Base-by-base conservation (phyloP, 2,888 invertebrate genomes). In the Ischnus inquisitorius region DNA sequence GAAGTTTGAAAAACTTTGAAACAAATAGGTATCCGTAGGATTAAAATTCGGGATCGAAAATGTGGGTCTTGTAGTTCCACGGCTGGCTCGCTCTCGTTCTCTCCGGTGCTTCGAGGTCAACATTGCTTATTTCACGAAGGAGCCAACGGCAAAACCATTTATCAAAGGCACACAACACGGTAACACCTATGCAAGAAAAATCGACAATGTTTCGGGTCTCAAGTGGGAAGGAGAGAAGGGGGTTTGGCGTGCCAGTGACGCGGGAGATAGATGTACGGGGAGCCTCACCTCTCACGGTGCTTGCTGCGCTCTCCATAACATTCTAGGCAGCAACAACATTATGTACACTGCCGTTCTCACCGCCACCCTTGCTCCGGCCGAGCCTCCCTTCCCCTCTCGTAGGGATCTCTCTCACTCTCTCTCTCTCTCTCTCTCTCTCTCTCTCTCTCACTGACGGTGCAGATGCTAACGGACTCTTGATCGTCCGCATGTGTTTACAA, bases 161-260 rank as follows among this genome's bases (percentile, higher is more conserved):
- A 90, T 90, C 90, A 90, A 90, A 90, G 88, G 60, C 46, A 60
- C 72, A 60, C 57, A n/a, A 72, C 46, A 72, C 69, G 46, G 75
- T 86, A 89, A 89, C 88, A 89, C 88, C 89, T 90, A 90, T 90
- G 90, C 90, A 89, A 90, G 90, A 90, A 90, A 90, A 90, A 90
- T 90, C 90, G 90, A 90, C 89, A 88, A 89, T 90, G 90, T 90
- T 90, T 90, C 88, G 88, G 88, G 88, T 86, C 85, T 79, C 77
- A 78, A 86, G 87, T 83, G 84, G 85, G 84, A 88, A 83, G 86
- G 34, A 4, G 34, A 34, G 34, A 85, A 88, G 84, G 86, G 86
- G 84, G 28, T 22, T 71, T 57, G 75, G 65, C 65, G 89, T 91
- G 91, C 86, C 87, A 87, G 89, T 91, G 91, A 91, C 91, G 87